These are phyloP conservation scores for Pyrrhosoma nymphula DNA, from an alignment of 2,888 invertebrate genomes.

Conservation along the genomic window DNA sequence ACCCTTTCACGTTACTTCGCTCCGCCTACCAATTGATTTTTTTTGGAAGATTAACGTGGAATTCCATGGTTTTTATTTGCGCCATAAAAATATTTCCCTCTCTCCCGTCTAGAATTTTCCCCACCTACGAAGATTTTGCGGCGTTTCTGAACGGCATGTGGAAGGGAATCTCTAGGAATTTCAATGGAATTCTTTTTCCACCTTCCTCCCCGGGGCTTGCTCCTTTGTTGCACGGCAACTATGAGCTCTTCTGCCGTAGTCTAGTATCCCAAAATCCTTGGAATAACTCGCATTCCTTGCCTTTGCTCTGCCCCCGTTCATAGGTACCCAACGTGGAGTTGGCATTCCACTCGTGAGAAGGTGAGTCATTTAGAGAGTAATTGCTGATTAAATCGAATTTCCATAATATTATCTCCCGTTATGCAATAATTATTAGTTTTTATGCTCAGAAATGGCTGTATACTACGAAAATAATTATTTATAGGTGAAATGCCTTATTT, in stretches of 20 bases:
- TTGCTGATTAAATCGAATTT: background rate
- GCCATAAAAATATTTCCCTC: background rate
- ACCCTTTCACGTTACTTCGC: background rate
- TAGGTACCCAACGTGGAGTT: background rate
- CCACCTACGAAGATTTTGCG: background rate
- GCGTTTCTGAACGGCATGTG: background rate
- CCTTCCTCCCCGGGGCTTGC: background rate
- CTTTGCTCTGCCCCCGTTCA: background rate
- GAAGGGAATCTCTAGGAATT: slow-evolving; percentile 45
- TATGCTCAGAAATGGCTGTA: too few relatives aligned
- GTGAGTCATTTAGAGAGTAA: background rate
- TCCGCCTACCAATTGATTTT: background rate
- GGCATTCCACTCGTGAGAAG: background rate
- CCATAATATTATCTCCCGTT: background rate
- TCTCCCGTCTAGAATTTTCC: slow-evolving; percentile 19
- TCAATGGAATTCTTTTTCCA: background rate
- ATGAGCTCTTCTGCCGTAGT: background rate
- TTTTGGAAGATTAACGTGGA: background rate
- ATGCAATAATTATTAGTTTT: background rate
- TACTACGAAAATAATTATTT: too few relatives aligned
- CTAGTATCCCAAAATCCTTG: background rate
- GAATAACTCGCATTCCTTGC: background rate
- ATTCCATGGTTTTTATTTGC: slow-evolving; percentile 30
- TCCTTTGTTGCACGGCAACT: background rate
- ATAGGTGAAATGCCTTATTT: too few relatives aligned